Evolutionary conservation across 2,797 vertebrate genomes (phyloP).

Genomic region (Sarcophilus harrisii): DNA sequence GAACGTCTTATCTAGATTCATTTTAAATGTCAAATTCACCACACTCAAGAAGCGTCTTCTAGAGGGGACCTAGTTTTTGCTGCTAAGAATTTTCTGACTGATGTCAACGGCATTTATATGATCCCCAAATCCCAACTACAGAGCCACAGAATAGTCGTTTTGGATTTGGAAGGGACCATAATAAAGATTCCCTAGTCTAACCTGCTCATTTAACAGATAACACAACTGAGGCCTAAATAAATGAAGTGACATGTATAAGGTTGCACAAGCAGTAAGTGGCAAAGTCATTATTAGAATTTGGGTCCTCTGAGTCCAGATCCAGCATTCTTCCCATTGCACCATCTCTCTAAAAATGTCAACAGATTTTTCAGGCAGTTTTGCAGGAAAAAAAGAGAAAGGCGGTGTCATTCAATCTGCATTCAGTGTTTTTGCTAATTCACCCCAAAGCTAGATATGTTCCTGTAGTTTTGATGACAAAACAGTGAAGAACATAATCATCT

Average conservation of each 20-base stretch:
- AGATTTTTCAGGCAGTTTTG: not conserved
- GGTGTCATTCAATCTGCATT: not conserved
- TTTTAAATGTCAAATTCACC: not conserved
- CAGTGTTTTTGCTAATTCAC: not conserved
- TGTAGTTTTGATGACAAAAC: not conserved
- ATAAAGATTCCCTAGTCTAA: not conserved
- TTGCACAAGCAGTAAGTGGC: not conserved
- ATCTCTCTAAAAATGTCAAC: not conserved
- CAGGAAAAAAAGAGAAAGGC: not conserved
- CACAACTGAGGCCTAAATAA: not conserved
- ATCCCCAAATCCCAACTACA: not conserved
- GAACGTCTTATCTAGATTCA: not conserved
- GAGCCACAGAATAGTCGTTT: not conserved
- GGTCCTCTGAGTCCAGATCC: not conserved
- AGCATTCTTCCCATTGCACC: not conserved
- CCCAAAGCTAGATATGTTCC: not conserved
- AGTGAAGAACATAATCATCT: not conserved
- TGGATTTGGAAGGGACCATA: not conserved
- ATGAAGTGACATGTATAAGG: not conserved
- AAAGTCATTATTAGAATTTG: not conserved
- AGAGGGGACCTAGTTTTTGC: not conserved
- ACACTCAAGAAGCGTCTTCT: not conserved
- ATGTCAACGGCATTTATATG: not conserved
- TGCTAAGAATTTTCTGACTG: not conserved
- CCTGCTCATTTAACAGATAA: not conserved